Conservation (phyloP, 2,113 vertebrate species). For the Coptodon bakossiorum region DNA sequence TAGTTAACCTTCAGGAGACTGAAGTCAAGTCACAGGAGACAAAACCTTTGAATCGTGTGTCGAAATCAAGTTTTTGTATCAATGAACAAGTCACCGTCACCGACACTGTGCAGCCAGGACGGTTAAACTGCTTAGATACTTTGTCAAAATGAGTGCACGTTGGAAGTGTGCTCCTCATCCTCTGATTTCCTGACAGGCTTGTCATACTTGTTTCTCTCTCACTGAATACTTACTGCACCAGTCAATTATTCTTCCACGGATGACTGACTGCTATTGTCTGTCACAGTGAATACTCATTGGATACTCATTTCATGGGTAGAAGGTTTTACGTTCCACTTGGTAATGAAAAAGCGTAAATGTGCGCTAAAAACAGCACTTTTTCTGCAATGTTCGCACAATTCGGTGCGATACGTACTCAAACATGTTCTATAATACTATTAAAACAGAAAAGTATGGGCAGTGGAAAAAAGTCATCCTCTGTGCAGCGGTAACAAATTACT, state of each 20-base stretch:
- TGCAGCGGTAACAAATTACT: not conserved
- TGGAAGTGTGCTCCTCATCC: not conserved
- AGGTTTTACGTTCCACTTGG: not conserved
- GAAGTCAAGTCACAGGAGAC: not conserved
- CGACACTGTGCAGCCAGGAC: fast-evolving
- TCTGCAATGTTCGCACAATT: not conserved
- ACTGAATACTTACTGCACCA: not conserved
- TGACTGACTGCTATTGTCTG: not conserved
- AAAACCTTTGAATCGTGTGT: too few relatives aligned
- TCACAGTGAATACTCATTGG: not conserved
- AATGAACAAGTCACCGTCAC: not conserved
- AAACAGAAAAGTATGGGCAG: not conserved
- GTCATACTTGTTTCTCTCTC: not conserved
- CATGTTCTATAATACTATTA: not conserved
- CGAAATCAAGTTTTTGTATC: not conserved
- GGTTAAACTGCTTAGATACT: not conserved
- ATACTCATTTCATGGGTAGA: not conserved
- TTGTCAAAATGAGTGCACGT: not conserved
- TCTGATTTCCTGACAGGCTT: not conserved
- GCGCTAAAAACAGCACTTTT: fast-evolving
- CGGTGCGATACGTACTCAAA: not conserved
- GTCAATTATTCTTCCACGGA: not conserved
- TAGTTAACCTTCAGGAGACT: not conserved
- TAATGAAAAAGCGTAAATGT: not conserved
- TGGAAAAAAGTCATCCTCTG: not conserved